Conservation (phyloP, 2,797 vertebrate genomes). For the Mycteria americana region DNA sequence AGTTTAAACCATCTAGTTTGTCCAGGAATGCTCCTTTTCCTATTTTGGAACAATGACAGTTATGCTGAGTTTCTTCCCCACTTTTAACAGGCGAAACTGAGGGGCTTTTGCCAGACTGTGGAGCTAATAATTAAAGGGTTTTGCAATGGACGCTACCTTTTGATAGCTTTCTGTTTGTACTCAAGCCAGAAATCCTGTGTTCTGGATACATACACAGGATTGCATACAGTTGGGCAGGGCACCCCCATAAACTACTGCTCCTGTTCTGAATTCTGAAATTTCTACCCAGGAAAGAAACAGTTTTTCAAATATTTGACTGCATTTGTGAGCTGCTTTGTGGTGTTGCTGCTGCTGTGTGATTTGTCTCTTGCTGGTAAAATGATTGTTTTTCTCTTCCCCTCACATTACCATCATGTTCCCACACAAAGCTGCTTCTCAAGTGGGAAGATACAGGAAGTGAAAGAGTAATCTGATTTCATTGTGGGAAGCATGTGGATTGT, state of each 20-base stretch:
- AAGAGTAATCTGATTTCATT: neutral
- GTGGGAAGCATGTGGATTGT: neutral
- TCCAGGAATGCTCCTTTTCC: neutral
- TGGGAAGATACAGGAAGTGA: neutral
- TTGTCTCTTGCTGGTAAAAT: neutral
- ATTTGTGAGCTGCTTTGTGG: neutral
- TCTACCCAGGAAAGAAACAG: neutral
- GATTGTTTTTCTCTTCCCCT: neutral
- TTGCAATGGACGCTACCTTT: neutral
- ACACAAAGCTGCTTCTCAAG: neutral
- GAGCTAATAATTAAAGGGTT: neutral
- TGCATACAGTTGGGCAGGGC: accelerated
- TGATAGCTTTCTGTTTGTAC: neutral
- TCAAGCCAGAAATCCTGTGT: neutral
- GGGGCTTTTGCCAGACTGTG: neutral
- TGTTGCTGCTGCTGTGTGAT: neutral
- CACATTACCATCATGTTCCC: neutral
- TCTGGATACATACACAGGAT: neutral
- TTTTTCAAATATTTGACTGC: neutral
- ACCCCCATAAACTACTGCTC: neutral
- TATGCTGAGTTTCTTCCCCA: neutral
- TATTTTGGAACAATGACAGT: neutral
- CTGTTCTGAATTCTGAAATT: neutral
- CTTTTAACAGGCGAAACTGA: neutral
- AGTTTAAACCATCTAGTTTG: neutral